Evolutionary conservation across 1,140 invertebrate genomes (phyloP), one percentile per base, ranked within the genome.

Genomic region (Meloidogyne exigua): DNA sequence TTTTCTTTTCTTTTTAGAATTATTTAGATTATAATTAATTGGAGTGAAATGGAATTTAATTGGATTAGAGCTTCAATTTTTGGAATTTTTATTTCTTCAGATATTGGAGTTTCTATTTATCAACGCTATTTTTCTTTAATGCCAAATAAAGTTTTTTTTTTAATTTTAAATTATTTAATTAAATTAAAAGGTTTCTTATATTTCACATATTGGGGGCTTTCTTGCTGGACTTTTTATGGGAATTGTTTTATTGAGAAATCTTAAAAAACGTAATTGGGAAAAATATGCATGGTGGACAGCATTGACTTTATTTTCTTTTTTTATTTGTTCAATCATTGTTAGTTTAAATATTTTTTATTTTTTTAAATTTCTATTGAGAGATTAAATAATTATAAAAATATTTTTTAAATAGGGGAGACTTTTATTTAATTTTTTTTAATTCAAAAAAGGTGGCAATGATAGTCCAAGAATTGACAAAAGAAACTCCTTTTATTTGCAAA

Each of bases 11-110:
- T 32, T 32, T 7, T 32, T 32, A 32, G 10, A 39, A 39, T 9
- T 39, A 39, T 39, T n/a, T 57, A 57, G 49, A 57, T 57, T 12
- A 91, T 98, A 77, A 92, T 97, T 21, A 96, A 96, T 88, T 96
- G 93, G 92, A 89, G 90, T 57, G 93, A 96, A 88, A 95, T 96
- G 94, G 92, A 0, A 90, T 79, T 83, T 25, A 79, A 81, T 75
- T 81, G 92, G 64, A 89, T 93, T 0, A 92, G 95, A 80, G 88
- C 95, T 39, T 42, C 75, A 11, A 83, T 93, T 25, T 91, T 93
- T 23, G 93, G 95, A 82, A 78, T 94, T 0, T 85, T 93, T 0
- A 90, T 95, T 73, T n/a, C 62, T 18, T 74, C 80, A 5, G 81
- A 83, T 66, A 57, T 84, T 65, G 76, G 75, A n/a, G 57, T 79